Conservation (phyloP, 2,797 vertebrate genomes). For the Limosa lapponica region DNA sequence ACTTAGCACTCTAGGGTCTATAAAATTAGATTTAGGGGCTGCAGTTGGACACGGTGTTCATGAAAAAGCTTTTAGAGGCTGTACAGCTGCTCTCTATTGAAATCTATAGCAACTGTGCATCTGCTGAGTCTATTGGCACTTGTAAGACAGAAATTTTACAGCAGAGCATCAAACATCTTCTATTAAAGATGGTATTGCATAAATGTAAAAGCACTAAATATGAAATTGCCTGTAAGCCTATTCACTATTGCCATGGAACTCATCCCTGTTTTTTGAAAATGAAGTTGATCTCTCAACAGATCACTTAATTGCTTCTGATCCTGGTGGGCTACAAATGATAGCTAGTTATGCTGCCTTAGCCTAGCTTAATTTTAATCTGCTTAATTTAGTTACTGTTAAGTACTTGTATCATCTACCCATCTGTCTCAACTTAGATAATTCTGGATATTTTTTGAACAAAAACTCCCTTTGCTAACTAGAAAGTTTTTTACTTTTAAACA, state of each 20-base stretch:
- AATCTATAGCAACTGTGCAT: neutral
- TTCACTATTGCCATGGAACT: neutral
- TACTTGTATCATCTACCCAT: neutral
- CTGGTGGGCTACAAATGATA: neutral
- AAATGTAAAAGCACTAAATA: neutral
- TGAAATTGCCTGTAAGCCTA: neutral
- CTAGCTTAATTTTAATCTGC: constrained; percentile 7
- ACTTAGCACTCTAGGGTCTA: neutral
- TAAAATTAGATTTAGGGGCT: neutral
- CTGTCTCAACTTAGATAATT: neutral
- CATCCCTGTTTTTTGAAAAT: neutral
- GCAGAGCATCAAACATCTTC: neutral
- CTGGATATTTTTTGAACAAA: neutral
- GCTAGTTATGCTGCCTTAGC: neutral
- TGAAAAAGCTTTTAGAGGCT: neutral
- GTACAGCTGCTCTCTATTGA: neutral
- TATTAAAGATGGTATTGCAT: neutral
- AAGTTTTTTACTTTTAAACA: neutral
- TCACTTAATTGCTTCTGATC: neutral
- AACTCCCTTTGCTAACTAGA: neutral
- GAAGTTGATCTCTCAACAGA: neutral
- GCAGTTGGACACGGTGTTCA: neutral
- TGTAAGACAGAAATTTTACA: neutral
- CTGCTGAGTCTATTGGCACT: neutral
- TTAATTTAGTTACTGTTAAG: neutral